Percentiles rank a stretch among this genome's conserved stretches.
phyloP scores from a whole-genome alignment of 1,140 invertebrate species.

The Leptopilina boulardi region DNA sequence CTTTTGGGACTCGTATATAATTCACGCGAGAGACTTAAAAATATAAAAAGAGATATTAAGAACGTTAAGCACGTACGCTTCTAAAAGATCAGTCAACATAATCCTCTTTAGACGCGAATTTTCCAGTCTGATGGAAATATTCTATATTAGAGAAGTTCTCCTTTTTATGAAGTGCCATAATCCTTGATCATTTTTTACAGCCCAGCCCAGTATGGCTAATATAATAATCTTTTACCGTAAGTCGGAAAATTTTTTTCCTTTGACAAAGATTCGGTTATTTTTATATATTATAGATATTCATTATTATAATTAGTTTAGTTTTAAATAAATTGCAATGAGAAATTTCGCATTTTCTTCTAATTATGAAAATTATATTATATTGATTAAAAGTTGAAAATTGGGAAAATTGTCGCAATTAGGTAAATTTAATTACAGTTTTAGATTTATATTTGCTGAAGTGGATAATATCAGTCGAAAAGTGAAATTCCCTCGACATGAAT shows the following conservation, averaged over 20 bases:
- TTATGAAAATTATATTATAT: no score
- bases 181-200: background rate
- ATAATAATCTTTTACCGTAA: conserved; percentile 4
- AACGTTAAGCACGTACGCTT: background rate
- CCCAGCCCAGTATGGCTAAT: background rate
- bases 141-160: background rate
- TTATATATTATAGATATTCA: background rate
- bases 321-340: no score
- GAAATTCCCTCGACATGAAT: conserved; percentile 6
- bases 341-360: no score
- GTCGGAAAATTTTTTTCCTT: background rate
- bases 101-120: conserved; percentile 8
- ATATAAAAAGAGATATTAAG: background rate
- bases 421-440: background rate
- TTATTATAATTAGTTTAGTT: no score
- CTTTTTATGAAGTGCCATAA: background rate
- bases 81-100: conserved; percentile 20
- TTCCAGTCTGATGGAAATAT: conserved; percentile 8
- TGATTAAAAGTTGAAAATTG: no score
- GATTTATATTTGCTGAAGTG: background rate
- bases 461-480: background rate
- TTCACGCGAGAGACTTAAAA: background rate
- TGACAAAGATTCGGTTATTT: background rate
- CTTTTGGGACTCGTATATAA: background rate
- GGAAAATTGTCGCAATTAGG: background rate